A percentile compares a stretch with the other conserved stretches of the same genome.
These are phyloP conservation scores for Pungitius pungitius DNA, from an alignment of 2,113 vertebrate species.

Conservation along the genomic window DNA sequence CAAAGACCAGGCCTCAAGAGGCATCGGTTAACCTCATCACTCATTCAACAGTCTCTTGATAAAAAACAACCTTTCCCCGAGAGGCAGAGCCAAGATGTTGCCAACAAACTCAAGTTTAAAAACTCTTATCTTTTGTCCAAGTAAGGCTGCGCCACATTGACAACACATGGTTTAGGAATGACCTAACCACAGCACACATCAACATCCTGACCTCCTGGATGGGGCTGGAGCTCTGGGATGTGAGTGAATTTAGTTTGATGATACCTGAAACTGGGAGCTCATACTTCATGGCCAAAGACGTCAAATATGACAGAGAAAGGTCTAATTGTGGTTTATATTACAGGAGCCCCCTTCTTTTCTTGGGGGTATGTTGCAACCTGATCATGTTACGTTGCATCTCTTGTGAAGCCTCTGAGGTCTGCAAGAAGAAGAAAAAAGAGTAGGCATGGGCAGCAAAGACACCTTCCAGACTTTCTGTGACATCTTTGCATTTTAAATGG, in stretches of 20 bases:
- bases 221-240: conserved; percentile 11
- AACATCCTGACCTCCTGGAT: background rate
- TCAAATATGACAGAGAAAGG: conserved; percentile 10
- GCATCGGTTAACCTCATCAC: background rate
- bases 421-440: conserved; percentile 34
- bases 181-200: conserved; percentile 14
- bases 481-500: conserved; percentile 8
- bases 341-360: conserved; percentile 32
- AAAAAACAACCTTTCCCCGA: background rate
- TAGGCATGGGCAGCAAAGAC: conserved; percentile 2
- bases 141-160: conserved; percentile 18
- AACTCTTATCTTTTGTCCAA: conserved; percentile 26
- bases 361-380: conserved; percentile 22
- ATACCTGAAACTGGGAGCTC: conserved; percentile 18
- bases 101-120: conserved; percentile 2
- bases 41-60: conserved; percentile 7
- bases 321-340: conserved; percentile 38
- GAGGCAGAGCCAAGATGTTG: background rate
- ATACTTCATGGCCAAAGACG: conserved; percentile 1
- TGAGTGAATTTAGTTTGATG: background rate
- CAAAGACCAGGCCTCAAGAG: conserved; percentile 4
- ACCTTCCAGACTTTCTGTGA: background rate
- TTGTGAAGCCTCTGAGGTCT: conserved; percentile 52
- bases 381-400: conserved; percentile 62
- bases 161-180: background rate